Base-by-base conservation (phyloP, 2,797 vertebrate genomes). In the Craterocephalus amniculus region DNA sequence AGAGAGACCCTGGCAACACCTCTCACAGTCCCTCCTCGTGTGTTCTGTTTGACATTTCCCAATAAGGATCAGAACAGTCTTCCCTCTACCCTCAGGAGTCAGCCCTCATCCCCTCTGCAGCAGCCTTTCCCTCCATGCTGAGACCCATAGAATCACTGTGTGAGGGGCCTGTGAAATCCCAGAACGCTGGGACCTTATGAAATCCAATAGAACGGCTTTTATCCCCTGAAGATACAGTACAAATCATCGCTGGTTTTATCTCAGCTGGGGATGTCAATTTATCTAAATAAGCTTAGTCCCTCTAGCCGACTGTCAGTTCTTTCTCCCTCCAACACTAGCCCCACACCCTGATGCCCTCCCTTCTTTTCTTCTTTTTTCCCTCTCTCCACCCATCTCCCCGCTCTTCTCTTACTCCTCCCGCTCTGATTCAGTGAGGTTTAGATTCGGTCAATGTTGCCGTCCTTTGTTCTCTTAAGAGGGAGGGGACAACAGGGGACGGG, bases 191-290 rank as follows among this genome's bases (percentile, higher is more conserved):
- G 75, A 75, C 77, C 81, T 70, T 80, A 71, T 84, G 88, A 93
- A 92, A 95, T 96, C 94, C 94, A 94, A 95, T 91, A 95, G 95
- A 96, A 95, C 93, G 92, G 95, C 94, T 95, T 97, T 96, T 96
- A 96, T 96, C 93, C 94, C 95, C 95, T 83, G 92, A 96, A 97
- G 96, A 96, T 96, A 96, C 94, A 95, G 95, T 95, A 95, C 93
- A 97, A 97, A 97, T 97, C 95, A 96, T 95, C 92, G 88, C 93
- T 95, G 95, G 95, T 95, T 98, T 97, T 96, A 96, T 97, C 97
- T 96, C 96, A 95, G 96, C 93, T 93, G 95, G 95, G 94, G 94
- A 94, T 95, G 95, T 95, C 94, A 94, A 94, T 96, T 96, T 96
- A 91, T 97, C 95, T 95, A 96, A 96, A 97, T 96, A 94, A 94